Conservation (phyloP, 1,140 invertebrate species). For the Lucilia sericata region DNA sequence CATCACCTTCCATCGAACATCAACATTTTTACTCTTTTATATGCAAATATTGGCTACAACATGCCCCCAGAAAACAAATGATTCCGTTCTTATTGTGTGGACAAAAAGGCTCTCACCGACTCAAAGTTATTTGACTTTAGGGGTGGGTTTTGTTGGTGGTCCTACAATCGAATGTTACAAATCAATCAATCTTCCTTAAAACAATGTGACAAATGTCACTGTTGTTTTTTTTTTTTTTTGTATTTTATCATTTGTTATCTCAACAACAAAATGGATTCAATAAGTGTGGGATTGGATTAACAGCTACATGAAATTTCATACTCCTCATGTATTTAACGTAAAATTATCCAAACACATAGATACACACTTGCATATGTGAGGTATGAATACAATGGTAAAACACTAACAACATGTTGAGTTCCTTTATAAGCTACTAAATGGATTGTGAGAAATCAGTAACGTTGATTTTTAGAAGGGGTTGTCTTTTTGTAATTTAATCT, state of each 20-base stretch:
- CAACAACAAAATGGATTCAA: background rate
- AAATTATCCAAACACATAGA: background rate
- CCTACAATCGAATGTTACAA: background rate
- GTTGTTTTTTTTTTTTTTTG: background rate
- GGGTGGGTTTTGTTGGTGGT: background rate
- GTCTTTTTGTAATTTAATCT: no score
- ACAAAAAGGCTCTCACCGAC: background rate
- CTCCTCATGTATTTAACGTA: background rate
- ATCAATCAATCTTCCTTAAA: constrained; percentile 40
- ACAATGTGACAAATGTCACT: constrained; percentile 37
- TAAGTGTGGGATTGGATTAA: constrained; percentile 6
- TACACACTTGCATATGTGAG: no score
- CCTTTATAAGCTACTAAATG: no score
- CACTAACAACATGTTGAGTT: no score
- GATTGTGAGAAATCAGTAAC: no score
- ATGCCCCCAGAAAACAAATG: background rate
- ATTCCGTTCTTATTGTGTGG: background rate
- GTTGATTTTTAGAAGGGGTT: no score
- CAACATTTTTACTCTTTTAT: background rate
- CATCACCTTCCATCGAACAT: background rate
- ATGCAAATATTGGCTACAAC: background rate
- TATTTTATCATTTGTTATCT: background rate
- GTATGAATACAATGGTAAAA: no score
- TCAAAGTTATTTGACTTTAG: background rate
- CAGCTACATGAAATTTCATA: background rate